Percentiles rank a stretch among this genome's conserved stretches.
Conservation (phyloP, 53 echinoderm and acorn worm species). For the Paracentrotus lividus region DNA sequence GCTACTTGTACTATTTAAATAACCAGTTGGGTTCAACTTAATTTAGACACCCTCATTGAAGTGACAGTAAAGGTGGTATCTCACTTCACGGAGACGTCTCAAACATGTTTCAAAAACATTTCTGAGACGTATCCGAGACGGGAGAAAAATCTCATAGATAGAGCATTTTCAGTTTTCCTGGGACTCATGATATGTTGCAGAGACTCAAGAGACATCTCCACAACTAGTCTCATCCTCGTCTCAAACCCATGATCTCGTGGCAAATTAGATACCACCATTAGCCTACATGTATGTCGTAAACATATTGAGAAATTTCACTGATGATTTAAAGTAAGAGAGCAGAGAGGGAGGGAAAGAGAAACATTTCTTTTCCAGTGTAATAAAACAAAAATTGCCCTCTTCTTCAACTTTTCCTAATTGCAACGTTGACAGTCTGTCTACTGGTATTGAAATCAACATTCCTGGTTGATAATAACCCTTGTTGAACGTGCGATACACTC, state of each 20-base stretch:
- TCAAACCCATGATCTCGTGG: too few species aligned
- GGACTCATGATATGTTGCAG: too few species aligned
- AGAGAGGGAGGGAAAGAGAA: not conserved
- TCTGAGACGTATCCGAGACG: too few species aligned
- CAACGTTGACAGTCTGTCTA: not conserved
- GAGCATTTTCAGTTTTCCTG: too few species aligned
- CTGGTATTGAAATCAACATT: slow-evolving; percentile 39
- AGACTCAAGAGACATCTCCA: too few species aligned
- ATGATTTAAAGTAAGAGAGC: not conserved
- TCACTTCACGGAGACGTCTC: too few species aligned
- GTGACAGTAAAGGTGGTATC: too few species aligned
- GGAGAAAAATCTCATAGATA: too few species aligned
- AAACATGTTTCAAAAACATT: too few species aligned
- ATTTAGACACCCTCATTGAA: not conserved
- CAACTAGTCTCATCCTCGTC: too few species aligned
- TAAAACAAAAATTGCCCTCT: not conserved
- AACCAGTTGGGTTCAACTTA: not conserved
- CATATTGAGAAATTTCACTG: not conserved
- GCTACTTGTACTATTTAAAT: not conserved
- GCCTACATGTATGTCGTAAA: not conserved
- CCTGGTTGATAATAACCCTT: not conserved
- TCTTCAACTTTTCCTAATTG: not conserved
- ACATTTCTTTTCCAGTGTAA: not conserved
- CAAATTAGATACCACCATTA: too few species aligned
- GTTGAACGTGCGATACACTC: not conserved